A percentile compares a stretch with the other conserved stretches of the same genome.
phyloP scores from a whole-genome alignment of 2,888 invertebrate species.

The Volucella bombylans region DNA sequence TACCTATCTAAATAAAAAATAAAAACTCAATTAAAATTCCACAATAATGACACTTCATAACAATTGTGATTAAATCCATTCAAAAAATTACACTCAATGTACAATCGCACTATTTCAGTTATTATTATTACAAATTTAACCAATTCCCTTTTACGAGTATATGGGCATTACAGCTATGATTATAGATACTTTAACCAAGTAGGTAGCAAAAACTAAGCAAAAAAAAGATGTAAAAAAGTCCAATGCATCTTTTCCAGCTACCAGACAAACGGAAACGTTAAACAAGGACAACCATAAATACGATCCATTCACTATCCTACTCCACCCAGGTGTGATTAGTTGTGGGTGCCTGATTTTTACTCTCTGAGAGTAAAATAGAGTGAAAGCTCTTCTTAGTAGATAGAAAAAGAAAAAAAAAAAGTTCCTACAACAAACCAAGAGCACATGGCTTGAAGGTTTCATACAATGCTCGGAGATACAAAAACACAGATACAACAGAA shows the following conservation, averaged over 20 bases:
- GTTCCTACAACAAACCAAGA: conserved; percentile 26
- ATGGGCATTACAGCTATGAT: conserved; percentile 69
- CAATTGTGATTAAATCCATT: conserved; percentile 71
- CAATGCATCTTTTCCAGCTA: conserved; percentile 36
- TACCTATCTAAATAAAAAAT: conserved; percentile 6
- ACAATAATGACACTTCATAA: conserved; percentile 63
- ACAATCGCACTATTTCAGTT: conserved; percentile 72
- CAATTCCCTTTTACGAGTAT: conserved; percentile 71
- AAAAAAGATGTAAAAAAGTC: conserved; percentile 4
- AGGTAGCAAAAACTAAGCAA: conserved; percentile 25
- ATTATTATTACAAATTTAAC: conserved; percentile 73
- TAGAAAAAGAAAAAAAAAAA: conserved; percentile 10
- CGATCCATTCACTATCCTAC: conserved; percentile 44
- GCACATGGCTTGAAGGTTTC: conserved; percentile 56
- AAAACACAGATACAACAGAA: conserved; percentile 31
- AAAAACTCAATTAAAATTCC: conserved; percentile 15
- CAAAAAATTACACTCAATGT: conserved; percentile 49
- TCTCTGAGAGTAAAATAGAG: conserved; percentile 54
- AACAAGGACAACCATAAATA: conserved; percentile 56
- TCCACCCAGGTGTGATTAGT: conserved; percentile 58
- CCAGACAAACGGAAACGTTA: neutral
- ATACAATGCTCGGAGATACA: conserved; percentile 2
- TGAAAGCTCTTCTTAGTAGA: conserved; percentile 36
- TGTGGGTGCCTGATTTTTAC: conserved; percentile 50
- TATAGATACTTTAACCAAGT: conserved; percentile 68